phyloP scores from a whole-genome alignment of 2,797 vertebrate species.

The Phataginus tetradactyla region DNA sequence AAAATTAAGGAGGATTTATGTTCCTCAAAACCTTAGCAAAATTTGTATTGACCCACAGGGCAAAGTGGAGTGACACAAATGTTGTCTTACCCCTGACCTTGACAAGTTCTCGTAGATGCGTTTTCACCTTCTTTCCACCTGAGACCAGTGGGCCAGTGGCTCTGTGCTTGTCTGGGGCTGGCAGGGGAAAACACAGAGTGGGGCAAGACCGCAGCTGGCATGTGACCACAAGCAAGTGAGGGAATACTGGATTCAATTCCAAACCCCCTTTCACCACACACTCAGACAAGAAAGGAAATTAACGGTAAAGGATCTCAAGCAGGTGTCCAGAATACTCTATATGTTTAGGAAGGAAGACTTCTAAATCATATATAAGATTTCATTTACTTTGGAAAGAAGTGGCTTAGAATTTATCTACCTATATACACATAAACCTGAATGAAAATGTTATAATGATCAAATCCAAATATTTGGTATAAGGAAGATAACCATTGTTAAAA shows the following conservation, averaged over 20 bases:
- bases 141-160: neutral
- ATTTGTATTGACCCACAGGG: neutral
- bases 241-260: neutral
- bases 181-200: neutral
- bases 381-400: neutral
- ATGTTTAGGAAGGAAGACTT: neutral
- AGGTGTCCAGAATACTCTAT: neutral
- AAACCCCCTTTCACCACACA: neutral
- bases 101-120: neutral
- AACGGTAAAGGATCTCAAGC: neutral
- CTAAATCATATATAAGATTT: neutral
- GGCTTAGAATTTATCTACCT: neutral
- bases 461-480: neutral
- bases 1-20: neutral
- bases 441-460: neutral
- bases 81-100: neutral
- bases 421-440: neutral
- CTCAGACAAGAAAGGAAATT: neutral
- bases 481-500: constrained; percentile 34
- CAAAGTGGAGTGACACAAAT: neutral
- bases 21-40: neutral
- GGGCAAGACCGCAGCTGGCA: neutral
- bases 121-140: neutral
- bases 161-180: neutral
- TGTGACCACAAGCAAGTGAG: neutral